Conservation (phyloP, 2,113 vertebrate genomes). For the Pelvicachromis taeniatus region DNA sequence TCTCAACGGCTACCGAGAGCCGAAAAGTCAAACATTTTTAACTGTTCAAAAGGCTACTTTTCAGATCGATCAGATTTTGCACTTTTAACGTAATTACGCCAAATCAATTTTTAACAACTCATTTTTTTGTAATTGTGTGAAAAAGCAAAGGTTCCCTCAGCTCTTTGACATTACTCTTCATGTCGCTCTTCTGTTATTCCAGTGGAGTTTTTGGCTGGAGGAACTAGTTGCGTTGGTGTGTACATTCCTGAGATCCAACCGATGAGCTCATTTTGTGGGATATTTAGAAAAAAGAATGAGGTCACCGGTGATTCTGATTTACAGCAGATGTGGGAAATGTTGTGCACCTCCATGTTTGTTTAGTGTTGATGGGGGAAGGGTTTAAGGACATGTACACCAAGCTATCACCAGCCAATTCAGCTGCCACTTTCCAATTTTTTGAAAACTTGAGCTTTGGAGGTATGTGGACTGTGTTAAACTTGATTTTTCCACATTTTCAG, state of each 20-base stretch:
- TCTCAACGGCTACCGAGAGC: neutral
- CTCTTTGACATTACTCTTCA: neutral
- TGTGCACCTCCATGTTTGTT: constrained; percentile 2
- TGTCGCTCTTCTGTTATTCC: neutral
- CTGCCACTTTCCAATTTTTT: neutral
- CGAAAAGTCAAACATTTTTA: neutral
- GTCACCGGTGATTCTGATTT: constrained; percentile 44
- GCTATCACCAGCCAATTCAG: neutral
- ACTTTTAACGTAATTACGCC: neutral
- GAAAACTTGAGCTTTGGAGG: neutral
- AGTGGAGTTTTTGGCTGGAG: neutral
- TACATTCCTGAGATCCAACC: constrained; percentile 47
- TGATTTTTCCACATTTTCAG: neutral
- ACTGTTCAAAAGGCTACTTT: neutral
- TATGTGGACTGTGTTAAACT: neutral
- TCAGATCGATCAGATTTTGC: neutral
- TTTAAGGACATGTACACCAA: neutral
- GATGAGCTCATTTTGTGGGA: constrained; percentile 45
- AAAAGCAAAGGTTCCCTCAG: neutral
- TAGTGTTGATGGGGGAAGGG: neutral
- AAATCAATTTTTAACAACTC: neutral
- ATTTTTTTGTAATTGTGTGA: neutral
- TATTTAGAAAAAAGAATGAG: constrained; percentile 49
- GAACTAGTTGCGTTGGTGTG: constrained; percentile 10
- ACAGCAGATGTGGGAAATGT: constrained; percentile 52